These are phyloP conservation scores for Hyposoter dolosus DNA, from an alignment of 2,888 invertebrate species.

Conservation along the genomic window DNA sequence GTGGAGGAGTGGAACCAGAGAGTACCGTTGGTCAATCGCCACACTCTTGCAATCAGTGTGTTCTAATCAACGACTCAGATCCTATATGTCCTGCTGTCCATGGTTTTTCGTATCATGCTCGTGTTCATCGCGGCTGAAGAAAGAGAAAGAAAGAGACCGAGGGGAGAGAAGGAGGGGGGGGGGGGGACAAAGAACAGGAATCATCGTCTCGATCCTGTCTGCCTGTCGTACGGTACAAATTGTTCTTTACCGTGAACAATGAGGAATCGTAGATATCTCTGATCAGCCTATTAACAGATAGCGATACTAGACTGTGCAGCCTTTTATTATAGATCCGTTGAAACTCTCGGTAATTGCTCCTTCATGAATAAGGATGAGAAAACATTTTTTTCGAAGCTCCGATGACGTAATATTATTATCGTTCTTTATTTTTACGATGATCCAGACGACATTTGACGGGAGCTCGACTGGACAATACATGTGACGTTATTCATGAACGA, in stretches of 20 bases:
- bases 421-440: not conserved
- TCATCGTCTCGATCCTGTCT: conserved; percentile 57
- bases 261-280: conserved; percentile 48
- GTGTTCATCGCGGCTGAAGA: conserved; percentile 35
- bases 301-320: conserved; percentile 12
- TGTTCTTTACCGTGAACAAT: conserved; percentile 70
- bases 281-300: conserved; percentile 57
- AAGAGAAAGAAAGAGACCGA: conserved; percentile 15
- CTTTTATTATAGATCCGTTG: conserved; percentile 40
- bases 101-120: conserved; percentile 61
- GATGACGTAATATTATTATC: not conserved
- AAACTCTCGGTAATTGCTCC: conserved; percentile 7
- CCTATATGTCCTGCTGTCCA: conserved; percentile 66
- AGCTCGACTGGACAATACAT: not conserved
- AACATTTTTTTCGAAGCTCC: not conserved
- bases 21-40: conserved; percentile 75
- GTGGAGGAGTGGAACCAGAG: conserved; percentile 18
- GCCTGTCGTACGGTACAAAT: conserved; percentile 76
- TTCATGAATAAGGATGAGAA: conserved; percentile 25
- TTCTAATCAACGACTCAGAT: conserved; percentile 76
- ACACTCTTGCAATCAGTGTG: conserved; percentile 74
- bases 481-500: not conserved
- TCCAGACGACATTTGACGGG: not conserved
- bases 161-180: not conserved
- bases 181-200: conserved; percentile 20